These are phyloP conservation scores for Harpalus rufipes DNA, from an alignment of 2,888 invertebrate genomes.

Conservation along the genomic window DNA sequence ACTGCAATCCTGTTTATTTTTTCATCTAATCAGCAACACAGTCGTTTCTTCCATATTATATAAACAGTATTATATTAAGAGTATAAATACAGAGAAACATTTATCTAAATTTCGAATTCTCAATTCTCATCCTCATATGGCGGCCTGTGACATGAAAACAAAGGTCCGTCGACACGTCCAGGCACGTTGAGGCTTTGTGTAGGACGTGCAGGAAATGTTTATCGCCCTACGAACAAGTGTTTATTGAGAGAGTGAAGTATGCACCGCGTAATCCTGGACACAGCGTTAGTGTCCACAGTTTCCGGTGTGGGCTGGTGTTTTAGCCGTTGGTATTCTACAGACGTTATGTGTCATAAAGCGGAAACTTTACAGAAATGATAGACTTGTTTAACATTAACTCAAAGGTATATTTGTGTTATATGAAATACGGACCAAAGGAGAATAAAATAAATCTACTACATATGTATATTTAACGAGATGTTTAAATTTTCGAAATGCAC, in stretches of 20 bases:
- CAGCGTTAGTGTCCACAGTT: not conserved
- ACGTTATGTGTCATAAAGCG: not conserved
- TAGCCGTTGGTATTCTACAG: not conserved
- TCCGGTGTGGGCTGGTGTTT: not conserved
- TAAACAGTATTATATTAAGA: too few species aligned
- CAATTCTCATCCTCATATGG: conserved; percentile 34
- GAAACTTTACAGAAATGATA: not conserved
- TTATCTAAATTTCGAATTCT: conserved; percentile 54
- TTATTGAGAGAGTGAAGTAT: conserved; percentile 55
- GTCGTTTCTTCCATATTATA: too few species aligned
- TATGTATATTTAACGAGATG: too few species aligned
- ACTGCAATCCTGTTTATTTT: too few species aligned
- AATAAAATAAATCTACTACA: too few species aligned
- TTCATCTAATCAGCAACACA: too few species aligned
- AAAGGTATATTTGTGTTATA: too few species aligned
- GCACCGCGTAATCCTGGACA: conserved; percentile 28
- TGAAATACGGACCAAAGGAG: too few species aligned
- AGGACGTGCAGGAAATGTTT: conserved; percentile 52
- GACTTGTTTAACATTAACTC: not conserved
- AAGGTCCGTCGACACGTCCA: conserved; percentile 13
- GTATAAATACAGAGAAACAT: conserved; percentile 35
- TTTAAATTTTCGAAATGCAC: too few species aligned
- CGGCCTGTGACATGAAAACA: conserved; percentile 39
- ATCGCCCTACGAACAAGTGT: conserved; percentile 54
- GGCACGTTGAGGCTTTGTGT: not conserved